Base-by-base conservation (phyloP, 2,888 invertebrate species). In the Corythucha ciliata region DNA sequence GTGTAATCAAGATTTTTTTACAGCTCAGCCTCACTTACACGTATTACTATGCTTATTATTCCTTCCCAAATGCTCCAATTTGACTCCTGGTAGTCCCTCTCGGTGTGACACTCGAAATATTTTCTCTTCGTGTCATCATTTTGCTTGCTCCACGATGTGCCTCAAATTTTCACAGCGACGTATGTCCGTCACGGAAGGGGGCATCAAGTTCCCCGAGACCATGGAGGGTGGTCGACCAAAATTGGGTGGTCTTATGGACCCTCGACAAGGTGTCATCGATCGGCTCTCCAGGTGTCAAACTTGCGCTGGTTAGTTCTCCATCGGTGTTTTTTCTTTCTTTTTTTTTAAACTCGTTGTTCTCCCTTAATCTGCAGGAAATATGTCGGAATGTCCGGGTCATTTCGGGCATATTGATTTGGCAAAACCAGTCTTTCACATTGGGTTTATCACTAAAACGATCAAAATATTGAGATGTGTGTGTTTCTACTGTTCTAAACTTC, bases 161-260 rank as follows among this genome's bases (percentile, higher is more conserved):
- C 25, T 20, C 22, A 41, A 18, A 6, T n/a, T 29, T 65, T 74
- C 74, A 60, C 69, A 92, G 92, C 83, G 92, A 54, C 89, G 93
- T 40, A 93, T 94, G 93, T 96, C 96, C 49, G 96, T 96, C 60
- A 92, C 92, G 2, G 94, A 94, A 68, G 94, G 93, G 58, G 96
- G 96, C 57, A 91, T 97, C 61, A 84, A 84, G 67, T 96, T 89
- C 69, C 85, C 97, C 2, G 98, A 98, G 73, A 93, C 96, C 0
- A 91, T 94, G 83, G 97, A 98, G 74, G 94, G 94, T 44, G 97
- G 97, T 20, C 81, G 96, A 39, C 97, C 98, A 1, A 99, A 98
- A 68, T 70, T 96, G 55, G 94, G 96, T 0, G 98, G 98, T 25
- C 80, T 99, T 58, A 98, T 98, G 97, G 98, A 99, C 70, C 98